These are phyloP conservation scores for Hyposoter dolosus DNA, from an alignment of 2,888 invertebrate genomes.

Conservation along the genomic window DNA sequence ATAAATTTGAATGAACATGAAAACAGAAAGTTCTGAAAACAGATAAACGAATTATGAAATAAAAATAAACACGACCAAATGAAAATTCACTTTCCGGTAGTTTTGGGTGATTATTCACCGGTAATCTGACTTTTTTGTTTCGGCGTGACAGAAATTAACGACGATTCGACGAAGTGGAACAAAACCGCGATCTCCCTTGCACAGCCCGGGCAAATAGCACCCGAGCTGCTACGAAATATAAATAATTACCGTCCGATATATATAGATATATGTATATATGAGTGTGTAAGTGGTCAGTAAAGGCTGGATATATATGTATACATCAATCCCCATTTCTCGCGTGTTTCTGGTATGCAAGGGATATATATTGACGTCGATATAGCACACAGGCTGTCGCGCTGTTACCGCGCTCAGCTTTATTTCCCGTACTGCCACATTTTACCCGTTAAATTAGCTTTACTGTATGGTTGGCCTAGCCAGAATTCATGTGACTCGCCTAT, in stretches of 20 bases:
- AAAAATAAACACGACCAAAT: constrained; percentile 14
- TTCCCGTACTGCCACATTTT: constrained; percentile 79
- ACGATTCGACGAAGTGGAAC: constrained; percentile 55
- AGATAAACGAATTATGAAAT: neutral
- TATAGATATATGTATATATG: constrained; percentile 27
- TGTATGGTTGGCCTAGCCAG: constrained; percentile 45
- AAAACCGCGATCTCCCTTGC: constrained; percentile 27
- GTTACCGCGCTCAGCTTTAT: constrained; percentile 75
- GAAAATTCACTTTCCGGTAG: constrained; percentile 22
- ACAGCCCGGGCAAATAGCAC: constrained; percentile 34
- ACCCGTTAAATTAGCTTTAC: constrained; percentile 79
- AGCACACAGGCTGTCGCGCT: constrained; percentile 58
- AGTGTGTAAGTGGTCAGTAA: constrained; percentile 74
- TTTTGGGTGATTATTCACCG: constrained; percentile 24
- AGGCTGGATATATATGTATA: neutral
- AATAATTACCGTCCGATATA: constrained; percentile 81
- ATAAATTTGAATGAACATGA: neutral
- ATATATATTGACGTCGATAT: constrained; percentile 66
- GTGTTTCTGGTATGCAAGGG: constrained; percentile 59
- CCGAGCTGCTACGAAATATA: constrained; percentile 77
- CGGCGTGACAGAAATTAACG: constrained; percentile 43
- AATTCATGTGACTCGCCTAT: constrained; percentile 76
- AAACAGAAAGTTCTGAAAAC: neutral
- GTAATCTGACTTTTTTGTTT: constrained; percentile 28
- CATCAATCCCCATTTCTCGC: constrained; percentile 50